Conservation (phyloP, 2,888 invertebrate genomes). For the Unio delphinus region DNA sequence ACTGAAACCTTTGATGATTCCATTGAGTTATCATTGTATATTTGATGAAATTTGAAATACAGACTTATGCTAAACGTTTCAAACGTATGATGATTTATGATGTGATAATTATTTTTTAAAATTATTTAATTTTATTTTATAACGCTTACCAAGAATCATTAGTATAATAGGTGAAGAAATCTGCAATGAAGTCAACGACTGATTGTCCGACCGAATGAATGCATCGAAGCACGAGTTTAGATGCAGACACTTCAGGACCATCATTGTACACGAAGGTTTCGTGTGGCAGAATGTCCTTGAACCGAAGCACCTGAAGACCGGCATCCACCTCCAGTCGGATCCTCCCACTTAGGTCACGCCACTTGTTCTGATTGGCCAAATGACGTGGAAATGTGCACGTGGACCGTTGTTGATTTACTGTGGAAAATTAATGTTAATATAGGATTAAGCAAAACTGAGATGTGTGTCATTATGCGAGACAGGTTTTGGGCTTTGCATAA, state of each 20-base stretch:
- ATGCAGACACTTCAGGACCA: slow-evolving; percentile 21
- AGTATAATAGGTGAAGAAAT: slow-evolving; percentile 49
- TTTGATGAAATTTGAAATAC: too few relatives aligned
- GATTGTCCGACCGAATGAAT: slow-evolving; percentile 22
- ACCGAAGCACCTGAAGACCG: slow-evolving; percentile 47
- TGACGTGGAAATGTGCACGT: slow-evolving; percentile 57
- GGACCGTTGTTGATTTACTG: slow-evolving; percentile 20
- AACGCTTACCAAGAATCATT: slow-evolving; percentile 51
- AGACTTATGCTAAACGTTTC: too few relatives aligned
- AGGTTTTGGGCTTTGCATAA: too few relatives aligned
- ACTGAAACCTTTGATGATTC: too few relatives aligned
- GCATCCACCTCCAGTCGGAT: slow-evolving; percentile 49
- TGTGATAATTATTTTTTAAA: too few relatives aligned
- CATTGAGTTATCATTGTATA: too few relatives aligned
- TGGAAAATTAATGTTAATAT: too few relatives aligned
- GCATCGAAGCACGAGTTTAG: slow-evolving; percentile 49
- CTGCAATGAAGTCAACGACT: slow-evolving; percentile 12
- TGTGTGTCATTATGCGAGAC: too few relatives aligned
- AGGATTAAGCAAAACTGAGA: too few relatives aligned
- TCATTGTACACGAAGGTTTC: slow-evolving; percentile 8
- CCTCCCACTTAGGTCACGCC: slow-evolving; percentile 62
- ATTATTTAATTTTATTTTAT: too few relatives aligned
- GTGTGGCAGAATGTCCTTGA: slow-evolving; percentile 35
- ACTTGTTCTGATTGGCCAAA: slow-evolving; percentile 45
- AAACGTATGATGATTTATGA: too few relatives aligned